Base-by-base conservation (phyloP, 2,797 vertebrate genomes). In the Premnoplex brunnescens region DNA sequence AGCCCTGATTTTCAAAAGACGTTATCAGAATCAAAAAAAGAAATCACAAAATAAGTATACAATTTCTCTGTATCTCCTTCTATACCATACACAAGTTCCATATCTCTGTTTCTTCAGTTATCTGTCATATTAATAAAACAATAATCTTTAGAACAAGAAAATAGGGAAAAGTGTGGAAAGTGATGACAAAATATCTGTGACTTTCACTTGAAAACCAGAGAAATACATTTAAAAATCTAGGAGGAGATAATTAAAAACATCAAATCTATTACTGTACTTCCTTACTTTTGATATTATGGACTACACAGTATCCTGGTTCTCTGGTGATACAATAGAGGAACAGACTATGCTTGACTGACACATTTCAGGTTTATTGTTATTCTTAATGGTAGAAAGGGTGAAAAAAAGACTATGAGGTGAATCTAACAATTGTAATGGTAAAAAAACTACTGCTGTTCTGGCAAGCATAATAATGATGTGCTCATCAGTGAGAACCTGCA, bases 1-100 rank as follows among this genome's bases (percentile, higher is more conserved):
- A 74, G 74, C 54, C 37, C 30, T 80, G 84, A 78, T 89, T 95
- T 92, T 85, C 91, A 91, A 39, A 78, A 94, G 82, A 58, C 71
- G 49, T 52, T 85, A 91, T 48, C 75, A 62, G 16, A 80, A 91
- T 76, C 54, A 68, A 81, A 95, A 73, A 28, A 93, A 91, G 78
- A 78, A 44, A 36, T n/a, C 7, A 21, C 63, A 60, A 54, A 30
- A 75, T 49, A 80, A 79, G 82, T 74, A 44, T 23, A 67, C 6
- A 41, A 2, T 36, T 41, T 43, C 4, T 85, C 43, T 51, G 10
- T 58, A 20, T 56, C 51, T 51, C 14, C 21, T 80, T 74, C 27
- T 60, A 41, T 15, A 41, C 9, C 22, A 22, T 27, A n/a, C 14
- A 34, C 6, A 74, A 64, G 26, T 55, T 73, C n/a, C 27, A 37